These are phyloP conservation scores for Lamprotornis superbus DNA, from an alignment of 2,113 vertebrate species.

Conservation along the genomic window DNA sequence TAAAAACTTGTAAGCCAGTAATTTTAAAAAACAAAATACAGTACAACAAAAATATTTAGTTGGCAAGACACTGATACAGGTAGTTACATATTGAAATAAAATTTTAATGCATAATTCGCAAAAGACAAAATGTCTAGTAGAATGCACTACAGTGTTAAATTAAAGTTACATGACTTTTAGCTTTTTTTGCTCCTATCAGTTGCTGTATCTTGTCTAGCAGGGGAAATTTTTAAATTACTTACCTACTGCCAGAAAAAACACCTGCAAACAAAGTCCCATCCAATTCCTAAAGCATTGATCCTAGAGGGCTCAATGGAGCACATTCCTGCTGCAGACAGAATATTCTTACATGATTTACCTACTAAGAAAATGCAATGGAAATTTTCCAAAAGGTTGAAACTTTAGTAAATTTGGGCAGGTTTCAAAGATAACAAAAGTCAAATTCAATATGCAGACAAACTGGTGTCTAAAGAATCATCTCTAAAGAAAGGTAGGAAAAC, in stretches of 20 bases:
- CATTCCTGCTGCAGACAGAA: neutral
- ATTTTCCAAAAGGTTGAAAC: neutral
- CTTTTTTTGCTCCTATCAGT: neutral
- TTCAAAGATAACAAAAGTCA: constrained; percentile 23
- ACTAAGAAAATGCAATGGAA: neutral
- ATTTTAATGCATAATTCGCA: neutral
- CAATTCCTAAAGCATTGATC: neutral
- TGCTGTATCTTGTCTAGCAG: neutral
- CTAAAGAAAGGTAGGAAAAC: neutral
- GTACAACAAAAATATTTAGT: neutral
- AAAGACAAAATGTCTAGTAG: neutral
- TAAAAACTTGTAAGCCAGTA: neutral
- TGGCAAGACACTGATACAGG: neutral
- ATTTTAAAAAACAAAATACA: neutral
- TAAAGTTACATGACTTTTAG: neutral
- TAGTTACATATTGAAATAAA: neutral
- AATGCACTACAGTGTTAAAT: neutral
- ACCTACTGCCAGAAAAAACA: constrained; percentile 32
- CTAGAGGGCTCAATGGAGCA: constrained; percentile 3
- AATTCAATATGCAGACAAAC: neutral
- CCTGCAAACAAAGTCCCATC: neutral
- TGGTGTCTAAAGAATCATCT: neutral
- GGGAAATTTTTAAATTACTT: neutral
- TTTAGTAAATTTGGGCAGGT: neutral
- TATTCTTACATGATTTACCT: neutral